A percentile compares a stretch with the other conserved stretches of the same genome.
Conservation (phyloP, 1,140 invertebrate genomes). For the Heliconius melpomene region DNA sequence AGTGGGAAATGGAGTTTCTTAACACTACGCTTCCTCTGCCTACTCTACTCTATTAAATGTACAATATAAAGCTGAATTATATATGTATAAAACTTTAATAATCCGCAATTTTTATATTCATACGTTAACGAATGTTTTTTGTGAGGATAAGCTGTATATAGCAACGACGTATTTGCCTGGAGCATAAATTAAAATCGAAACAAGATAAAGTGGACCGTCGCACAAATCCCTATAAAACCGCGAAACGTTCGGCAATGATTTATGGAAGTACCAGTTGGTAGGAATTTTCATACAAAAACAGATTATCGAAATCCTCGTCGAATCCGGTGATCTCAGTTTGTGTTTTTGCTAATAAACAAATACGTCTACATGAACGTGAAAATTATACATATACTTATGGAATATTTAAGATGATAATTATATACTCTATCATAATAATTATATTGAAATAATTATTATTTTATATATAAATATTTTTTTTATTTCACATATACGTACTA, state of each 20-base stretch:
- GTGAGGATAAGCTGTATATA: conserved; percentile 32
- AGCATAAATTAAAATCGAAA: conserved; percentile 58
- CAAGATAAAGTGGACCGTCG: conserved; percentile 64
- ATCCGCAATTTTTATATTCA: neutral
- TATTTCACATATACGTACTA: too few species aligned
- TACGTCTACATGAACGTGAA: neutral
- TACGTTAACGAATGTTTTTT: neutral
- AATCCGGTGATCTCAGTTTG: conserved; percentile 53
- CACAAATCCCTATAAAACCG: conserved; percentile 70
- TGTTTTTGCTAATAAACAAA: conserved; percentile 43
- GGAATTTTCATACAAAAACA: conserved; percentile 69
- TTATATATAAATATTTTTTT: too few species aligned
- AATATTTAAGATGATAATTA: neutral
- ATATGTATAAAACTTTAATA: neutral
- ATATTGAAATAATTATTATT: too few species aligned
- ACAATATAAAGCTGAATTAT: too few species aligned
- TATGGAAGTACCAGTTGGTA: conserved; percentile 65
- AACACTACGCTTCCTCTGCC: too few species aligned
- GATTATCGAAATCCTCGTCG: conserved; percentile 72
- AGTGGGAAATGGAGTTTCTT: too few species aligned
- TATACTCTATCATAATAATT: too few species aligned
- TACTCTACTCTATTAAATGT: too few species aligned
- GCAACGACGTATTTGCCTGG: conserved; percentile 30
- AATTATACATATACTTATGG: neutral
- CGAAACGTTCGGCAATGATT: conserved; percentile 76